phyloP scores from a whole-genome alignment of 2,888 invertebrate genomes.

The Leptopterna dolabrata region DNA sequence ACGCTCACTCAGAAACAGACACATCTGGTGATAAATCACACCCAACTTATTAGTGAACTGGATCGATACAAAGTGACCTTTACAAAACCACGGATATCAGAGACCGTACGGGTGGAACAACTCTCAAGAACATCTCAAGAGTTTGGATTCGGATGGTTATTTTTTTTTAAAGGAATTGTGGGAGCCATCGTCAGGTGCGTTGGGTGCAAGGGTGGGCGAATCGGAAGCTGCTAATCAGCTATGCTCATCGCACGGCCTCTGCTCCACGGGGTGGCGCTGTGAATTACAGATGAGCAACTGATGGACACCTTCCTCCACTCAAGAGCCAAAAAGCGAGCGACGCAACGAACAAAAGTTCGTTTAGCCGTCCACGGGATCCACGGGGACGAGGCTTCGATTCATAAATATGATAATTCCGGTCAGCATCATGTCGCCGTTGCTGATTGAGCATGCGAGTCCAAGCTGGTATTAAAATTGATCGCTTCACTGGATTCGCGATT shows the following conservation, averaged over 20 bases:
- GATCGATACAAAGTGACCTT: too few relatives aligned
- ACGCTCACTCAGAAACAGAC: too few relatives aligned
- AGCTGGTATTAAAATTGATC: constrained; percentile 11
- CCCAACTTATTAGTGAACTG: too few relatives aligned
- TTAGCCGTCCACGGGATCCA: background rate
- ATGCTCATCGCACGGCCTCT: constrained; percentile 29
- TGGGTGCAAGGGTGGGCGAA: constrained; percentile 29
- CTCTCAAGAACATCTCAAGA: too few relatives aligned
- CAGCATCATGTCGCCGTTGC: background rate
- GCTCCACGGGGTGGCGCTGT: background rate
- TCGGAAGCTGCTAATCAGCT: constrained; percentile 43
- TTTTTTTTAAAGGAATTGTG: background rate
- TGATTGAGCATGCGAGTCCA: background rate
- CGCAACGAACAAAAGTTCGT: background rate
- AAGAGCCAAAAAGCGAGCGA: constrained; percentile 3
- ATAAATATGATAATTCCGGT: constrained; percentile 1
- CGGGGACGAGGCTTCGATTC: constrained; percentile 29
- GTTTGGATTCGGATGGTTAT: background rate
- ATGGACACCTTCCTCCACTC: constrained; percentile 36
- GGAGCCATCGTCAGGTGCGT: constrained; percentile 14
- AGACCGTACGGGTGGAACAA: too few relatives aligned
- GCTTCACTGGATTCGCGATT: constrained; percentile 12
- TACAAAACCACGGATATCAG: too few relatives aligned
- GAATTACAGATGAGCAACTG: constrained; percentile 36
- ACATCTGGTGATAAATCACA: too few relatives aligned